Conservation (phyloP, 2,113 vertebrate species). For the Choloepus hoffmanni region DNA sequence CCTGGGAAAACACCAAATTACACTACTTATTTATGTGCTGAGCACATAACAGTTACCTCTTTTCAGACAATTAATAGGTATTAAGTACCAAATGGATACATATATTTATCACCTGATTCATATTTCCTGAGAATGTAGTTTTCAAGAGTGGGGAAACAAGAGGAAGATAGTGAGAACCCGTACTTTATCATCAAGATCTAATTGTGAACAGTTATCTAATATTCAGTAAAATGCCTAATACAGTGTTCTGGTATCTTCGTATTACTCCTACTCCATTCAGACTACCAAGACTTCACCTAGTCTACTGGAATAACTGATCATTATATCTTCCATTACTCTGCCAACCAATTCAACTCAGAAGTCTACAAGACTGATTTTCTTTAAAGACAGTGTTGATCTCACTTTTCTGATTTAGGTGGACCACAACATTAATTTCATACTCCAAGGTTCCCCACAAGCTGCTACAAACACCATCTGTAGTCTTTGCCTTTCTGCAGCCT, state of each 20-base stretch:
- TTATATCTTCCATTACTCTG: neutral
- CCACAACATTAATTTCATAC: neutral
- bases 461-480: neutral
- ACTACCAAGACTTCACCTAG: neutral
- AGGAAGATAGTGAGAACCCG: neutral
- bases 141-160: neutral
- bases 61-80: neutral
- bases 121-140: neutral
- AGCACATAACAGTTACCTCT: neutral
- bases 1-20: conserved; percentile 86
- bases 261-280: neutral
- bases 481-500: neutral
- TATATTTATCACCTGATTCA: neutral
- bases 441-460: neutral
- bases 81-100: neutral
- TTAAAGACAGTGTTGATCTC: neutral
- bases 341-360: neutral
- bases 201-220: too few relatives aligned
- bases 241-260: neutral
- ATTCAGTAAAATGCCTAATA: too few relatives aligned
- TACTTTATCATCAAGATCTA: neutral
- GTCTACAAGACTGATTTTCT: neutral
- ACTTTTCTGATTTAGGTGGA: neutral
- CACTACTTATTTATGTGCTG: neutral
- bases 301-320: neutral